Evolutionary conservation across 2,888 invertebrate genomes (phyloP).

Genomic region (Andrena minutula): DNA sequence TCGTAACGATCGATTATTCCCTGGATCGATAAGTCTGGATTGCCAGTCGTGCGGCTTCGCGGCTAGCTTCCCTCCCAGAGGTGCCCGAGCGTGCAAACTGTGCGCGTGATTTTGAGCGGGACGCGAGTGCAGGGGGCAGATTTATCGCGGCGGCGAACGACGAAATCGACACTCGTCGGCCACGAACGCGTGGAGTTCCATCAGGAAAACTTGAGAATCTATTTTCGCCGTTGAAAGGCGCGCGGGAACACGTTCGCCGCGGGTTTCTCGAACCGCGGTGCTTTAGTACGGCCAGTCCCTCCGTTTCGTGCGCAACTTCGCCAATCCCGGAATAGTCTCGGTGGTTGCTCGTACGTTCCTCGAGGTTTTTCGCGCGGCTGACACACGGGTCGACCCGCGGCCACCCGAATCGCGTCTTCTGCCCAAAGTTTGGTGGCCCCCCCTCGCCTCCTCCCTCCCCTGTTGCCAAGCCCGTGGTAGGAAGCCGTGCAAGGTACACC

Average conservation of each 20-base stretch:
- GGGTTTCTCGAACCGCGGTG: slow-evolving; percentile 68
- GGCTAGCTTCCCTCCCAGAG: not conserved
- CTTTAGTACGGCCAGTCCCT: slow-evolving; percentile 81
- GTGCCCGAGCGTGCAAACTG: not conserved
- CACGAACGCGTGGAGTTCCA: slow-evolving; percentile 61
- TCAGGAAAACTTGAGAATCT: slow-evolving; percentile 79
- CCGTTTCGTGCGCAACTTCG: slow-evolving; percentile 77
- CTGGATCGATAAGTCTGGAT: slow-evolving; percentile 29
- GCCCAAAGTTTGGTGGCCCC: not conserved
- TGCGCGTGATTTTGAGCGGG: not conserved
- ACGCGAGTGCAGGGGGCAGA: slow-evolving; percentile 3
- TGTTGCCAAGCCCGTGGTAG: not conserved
- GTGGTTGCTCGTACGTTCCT: slow-evolving; percentile 34
- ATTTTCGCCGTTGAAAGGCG: slow-evolving; percentile 79
- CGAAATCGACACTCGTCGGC: slow-evolving; percentile 35
- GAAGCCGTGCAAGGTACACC: not conserved
- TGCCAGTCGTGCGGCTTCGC: slow-evolving; percentile 34
- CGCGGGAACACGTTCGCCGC: slow-evolving; percentile 72
- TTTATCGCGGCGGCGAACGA: slow-evolving; percentile 35
- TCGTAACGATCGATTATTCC: slow-evolving; percentile 7
- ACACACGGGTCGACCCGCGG: slow-evolving; percentile 1
- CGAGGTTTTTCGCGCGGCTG: slow-evolving; percentile 41
- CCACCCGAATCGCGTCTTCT: not conserved
- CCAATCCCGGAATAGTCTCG: slow-evolving; percentile 80
- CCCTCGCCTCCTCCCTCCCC: not conserved